These are phyloP conservation scores for Mareca strepera DNA, from an alignment of 2,797 vertebrate genomes.

Conservation along the genomic window DNA sequence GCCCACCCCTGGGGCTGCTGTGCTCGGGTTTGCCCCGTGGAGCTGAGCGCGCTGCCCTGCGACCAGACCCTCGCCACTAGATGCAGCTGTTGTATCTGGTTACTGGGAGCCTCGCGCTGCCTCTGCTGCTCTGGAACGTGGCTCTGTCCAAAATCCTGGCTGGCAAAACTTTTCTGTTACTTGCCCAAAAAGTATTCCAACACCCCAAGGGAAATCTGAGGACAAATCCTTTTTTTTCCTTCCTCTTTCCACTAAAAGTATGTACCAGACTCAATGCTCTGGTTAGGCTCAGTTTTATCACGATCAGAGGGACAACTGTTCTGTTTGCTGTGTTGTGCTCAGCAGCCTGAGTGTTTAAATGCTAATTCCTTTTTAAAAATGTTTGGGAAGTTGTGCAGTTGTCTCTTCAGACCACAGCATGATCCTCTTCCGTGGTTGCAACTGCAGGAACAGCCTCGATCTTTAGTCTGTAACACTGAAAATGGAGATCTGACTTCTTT, in stretches of 20 bases:
- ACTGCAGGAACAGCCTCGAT: background rate
- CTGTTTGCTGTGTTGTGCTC: background rate
- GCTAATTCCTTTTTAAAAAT: background rate
- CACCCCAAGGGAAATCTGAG: background rate
- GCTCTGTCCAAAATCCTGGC: background rate
- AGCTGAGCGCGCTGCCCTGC: background rate
- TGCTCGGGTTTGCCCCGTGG: accelerated
- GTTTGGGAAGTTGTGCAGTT: background rate
- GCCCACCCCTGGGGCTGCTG: background rate
- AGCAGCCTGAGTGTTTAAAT: background rate
- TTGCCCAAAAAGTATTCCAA: background rate
- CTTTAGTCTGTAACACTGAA: background rate
- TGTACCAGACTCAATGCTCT: background rate
- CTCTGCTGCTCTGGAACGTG: background rate
- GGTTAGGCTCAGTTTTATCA: background rate
- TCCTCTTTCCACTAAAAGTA: background rate
- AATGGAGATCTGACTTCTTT: background rate
- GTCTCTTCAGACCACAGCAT: background rate
- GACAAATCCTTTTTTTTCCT: background rate
- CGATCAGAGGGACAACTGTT: background rate
- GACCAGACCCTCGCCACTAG: accelerated
- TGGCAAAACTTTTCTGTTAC: background rate
- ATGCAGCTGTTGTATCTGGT: background rate
- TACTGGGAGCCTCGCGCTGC: accelerated
- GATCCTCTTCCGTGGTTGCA: background rate